Conservation (phyloP, 37 sponge, comb jelly and placozoan species). For the Hexactinellida sp. region DNA sequence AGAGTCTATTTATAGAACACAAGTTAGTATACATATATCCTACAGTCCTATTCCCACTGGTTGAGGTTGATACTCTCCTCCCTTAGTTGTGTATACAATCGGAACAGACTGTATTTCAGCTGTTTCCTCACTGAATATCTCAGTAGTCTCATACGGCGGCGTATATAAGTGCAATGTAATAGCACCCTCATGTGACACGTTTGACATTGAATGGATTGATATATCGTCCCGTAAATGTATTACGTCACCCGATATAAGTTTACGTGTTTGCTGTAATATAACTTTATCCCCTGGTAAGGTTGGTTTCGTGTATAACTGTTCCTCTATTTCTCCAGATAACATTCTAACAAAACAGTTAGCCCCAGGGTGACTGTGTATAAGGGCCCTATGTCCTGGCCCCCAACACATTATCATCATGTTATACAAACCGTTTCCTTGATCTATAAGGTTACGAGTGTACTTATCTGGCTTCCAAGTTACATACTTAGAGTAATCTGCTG, state of each 20-base stretch:
- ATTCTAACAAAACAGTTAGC: background rate
- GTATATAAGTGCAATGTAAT: background rate
- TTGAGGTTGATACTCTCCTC: background rate
- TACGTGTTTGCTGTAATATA: background rate
- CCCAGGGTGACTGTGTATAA: conserved; percentile 10
- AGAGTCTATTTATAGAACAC: too few relatives aligned
- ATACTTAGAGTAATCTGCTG: background rate
- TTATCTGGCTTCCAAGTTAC: background rate
- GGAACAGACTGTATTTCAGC: background rate
- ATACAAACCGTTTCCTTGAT: background rate
- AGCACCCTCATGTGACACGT: background rate
- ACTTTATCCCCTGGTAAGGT: background rate
- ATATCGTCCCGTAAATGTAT: background rate
- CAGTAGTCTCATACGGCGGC: background rate
- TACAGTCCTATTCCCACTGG: background rate
- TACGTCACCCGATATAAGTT: background rate
- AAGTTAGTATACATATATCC: background rate
- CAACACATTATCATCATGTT: conserved; percentile 9
- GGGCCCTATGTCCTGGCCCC: background rate
- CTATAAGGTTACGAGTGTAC: conserved; percentile 10
- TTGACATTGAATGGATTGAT: background rate
- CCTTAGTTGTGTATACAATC: background rate
- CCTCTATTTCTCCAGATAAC: background rate
- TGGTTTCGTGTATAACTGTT: background rate
- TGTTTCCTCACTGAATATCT: conserved; percentile 10